phyloP scores from a whole-genome alignment of 1,140 invertebrate genomes.

The Oreohelix idahoensis region DNA sequence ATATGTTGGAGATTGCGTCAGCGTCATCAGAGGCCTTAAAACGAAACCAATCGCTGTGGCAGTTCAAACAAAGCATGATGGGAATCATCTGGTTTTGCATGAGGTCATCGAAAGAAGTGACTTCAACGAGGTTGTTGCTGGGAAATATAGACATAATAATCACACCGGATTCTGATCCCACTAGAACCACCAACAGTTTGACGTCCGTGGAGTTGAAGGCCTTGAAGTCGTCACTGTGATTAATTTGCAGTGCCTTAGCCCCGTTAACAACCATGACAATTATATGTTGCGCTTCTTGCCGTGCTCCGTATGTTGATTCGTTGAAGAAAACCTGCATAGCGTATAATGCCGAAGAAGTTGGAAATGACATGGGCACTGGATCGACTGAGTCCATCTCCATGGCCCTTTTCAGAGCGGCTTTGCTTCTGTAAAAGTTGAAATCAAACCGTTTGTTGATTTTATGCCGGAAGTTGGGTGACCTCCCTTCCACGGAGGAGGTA shows the following conservation, averaged over 20 bases:
- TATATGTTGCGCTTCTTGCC: not conserved
- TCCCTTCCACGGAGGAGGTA: not conserved
- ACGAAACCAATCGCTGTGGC: conserved; percentile 12
- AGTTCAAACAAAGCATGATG: conserved; percentile 26
- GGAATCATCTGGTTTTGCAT: conserved; percentile 31
- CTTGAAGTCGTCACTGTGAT: conserved; percentile 19
- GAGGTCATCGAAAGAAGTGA: conserved; percentile 9
- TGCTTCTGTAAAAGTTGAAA: not conserved
- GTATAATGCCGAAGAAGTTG: conserved; percentile 7
- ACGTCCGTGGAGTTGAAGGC: conserved; percentile 15
- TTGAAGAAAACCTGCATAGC: conserved; percentile 21
- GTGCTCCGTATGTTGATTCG: not conserved
- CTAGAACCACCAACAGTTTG: conserved; percentile 7
- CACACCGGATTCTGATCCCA: not conserved
- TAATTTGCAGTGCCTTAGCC: not conserved
- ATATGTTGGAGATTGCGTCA: not conserved
- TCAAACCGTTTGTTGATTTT: not conserved
- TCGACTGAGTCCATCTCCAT: not conserved
- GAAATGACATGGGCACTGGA: not conserved
- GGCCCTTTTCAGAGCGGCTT: not conserved
- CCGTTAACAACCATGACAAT: conserved; percentile 18
- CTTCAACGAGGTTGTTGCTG: conserved; percentile 24
- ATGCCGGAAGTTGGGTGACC: not conserved
- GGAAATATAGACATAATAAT: conserved; percentile 14
- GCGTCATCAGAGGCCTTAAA: not conserved